Conservation (phyloP, 2,888 invertebrate genomes). For the Abrostola tripartita region DNA sequence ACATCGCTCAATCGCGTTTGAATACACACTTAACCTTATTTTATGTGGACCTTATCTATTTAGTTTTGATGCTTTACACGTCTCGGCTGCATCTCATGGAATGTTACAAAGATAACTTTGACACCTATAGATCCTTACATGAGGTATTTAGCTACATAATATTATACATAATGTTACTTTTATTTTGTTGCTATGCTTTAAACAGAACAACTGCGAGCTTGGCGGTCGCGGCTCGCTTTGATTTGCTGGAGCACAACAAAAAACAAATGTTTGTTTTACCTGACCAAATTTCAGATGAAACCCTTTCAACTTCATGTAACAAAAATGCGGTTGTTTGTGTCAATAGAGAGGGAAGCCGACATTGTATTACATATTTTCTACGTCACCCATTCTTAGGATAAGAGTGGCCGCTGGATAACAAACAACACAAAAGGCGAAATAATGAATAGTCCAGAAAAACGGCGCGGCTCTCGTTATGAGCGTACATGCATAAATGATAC, state of each 20-base stretch:
- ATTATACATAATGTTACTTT: conserved; percentile 24
- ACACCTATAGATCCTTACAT: no score
- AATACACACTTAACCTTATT: conserved; percentile 42
- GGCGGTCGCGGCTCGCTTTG: conserved; percentile 48
- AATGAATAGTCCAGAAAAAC: conserved; percentile 87
- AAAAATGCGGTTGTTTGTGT: conserved; percentile 79
- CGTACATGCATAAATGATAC: conserved; percentile 87
- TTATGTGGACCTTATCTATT: conserved; percentile 14
- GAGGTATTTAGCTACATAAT: conserved; percentile 4
- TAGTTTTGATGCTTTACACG: conserved; percentile 7
- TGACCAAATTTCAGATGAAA: conserved; percentile 81
- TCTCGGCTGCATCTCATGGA: conserved; percentile 18
- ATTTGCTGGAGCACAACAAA: conserved; percentile 69
- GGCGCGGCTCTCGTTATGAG: conserved; percentile 83
- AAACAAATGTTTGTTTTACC: conserved; percentile 78
- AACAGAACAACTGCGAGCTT: conserved; percentile 15
- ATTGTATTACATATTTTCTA: conserved; percentile 76
- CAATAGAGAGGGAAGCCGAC: conserved; percentile 73
- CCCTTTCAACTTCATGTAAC: conserved; percentile 78
- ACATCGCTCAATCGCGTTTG: conserved; percentile 22
- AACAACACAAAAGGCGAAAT: conserved; percentile 84
- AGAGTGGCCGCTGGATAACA: conserved; percentile 77
- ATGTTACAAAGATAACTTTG: conserved; percentile 9
- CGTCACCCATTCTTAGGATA: conserved; percentile 73
- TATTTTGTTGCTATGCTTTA: conserved; percentile 10